phyloP scores from a whole-genome alignment of 2,113 vertebrate species.

The Pholis gunnellus region DNA sequence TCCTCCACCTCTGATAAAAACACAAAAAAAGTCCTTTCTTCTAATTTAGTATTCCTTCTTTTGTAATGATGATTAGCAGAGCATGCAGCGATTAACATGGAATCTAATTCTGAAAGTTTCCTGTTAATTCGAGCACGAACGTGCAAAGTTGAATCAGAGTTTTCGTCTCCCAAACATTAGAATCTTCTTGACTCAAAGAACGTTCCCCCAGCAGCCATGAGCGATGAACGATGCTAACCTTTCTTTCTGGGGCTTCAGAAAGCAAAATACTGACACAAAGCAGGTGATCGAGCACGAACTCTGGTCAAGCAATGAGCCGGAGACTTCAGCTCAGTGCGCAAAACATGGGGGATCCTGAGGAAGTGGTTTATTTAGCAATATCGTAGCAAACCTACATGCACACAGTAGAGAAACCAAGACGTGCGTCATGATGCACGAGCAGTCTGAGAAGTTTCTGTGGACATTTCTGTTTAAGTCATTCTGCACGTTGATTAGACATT shows the following conservation, averaged over 20 bases:
- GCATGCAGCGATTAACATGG: neutral
- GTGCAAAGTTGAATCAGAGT: neutral
- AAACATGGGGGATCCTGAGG: conserved; percentile 35
- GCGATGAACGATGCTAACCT: neutral
- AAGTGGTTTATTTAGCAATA: conserved; percentile 64
- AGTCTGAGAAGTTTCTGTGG: conserved; percentile 41
- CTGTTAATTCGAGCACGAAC: neutral
- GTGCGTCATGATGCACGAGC: conserved; percentile 26
- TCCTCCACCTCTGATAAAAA: too few species aligned
- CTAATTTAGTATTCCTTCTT: neutral
- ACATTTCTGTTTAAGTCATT: conserved; percentile 1
- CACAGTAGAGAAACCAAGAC: conserved; percentile 22
- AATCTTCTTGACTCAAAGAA: neutral
- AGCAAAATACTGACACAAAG: neutral
- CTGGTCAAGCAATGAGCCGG: neutral
- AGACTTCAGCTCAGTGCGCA: neutral
- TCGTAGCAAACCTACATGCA: conserved; percentile 35
- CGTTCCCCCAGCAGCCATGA: neutral
- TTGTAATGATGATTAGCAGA: neutral
- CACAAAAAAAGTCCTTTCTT: too few species aligned
- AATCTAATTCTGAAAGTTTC: neutral
- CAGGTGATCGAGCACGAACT: neutral
- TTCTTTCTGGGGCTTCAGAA: neutral
- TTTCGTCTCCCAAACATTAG: neutral
- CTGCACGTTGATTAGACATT: too few species aligned